phyloP scores from a whole-genome alignment of 2,888 invertebrate species.

The Pyrgus malvae region DNA sequence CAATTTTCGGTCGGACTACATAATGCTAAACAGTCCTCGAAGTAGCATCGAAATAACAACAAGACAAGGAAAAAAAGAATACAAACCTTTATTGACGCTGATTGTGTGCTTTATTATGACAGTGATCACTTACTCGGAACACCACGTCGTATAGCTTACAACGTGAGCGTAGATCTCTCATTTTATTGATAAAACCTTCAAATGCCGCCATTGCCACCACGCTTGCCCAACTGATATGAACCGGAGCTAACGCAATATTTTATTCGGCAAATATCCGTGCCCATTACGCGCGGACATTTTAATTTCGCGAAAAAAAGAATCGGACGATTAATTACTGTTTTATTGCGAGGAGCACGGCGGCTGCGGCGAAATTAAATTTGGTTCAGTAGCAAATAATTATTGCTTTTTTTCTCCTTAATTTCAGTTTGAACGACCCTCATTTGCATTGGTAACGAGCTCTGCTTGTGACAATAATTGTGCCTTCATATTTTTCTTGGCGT shows the following conservation, averaged over 20 bases:
- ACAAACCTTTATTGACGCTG: no score
- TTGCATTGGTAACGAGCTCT: constrained; percentile 27
- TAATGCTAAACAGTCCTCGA: no score
- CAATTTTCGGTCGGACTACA: no score
- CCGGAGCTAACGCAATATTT: constrained; percentile 15
- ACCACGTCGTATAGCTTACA: no score
- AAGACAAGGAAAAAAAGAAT: no score
- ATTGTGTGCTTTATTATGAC: no score
- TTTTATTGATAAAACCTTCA: no score
- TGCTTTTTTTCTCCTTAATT: constrained; percentile 29
- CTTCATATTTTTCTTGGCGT: constrained; percentile 20
- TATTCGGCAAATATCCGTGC: constrained; percentile 20
- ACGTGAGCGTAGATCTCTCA: no score
- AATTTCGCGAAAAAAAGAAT: constrained; percentile 34
- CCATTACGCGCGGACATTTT: constrained; percentile 31
- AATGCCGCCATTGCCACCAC: no score
- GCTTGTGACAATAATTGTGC: constrained; percentile 24
- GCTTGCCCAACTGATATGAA: constrained; percentile 8
- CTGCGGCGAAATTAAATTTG: constrained; percentile 34
- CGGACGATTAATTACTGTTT: constrained; percentile 36
- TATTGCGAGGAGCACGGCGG: constrained; percentile 31
- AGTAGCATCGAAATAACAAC: no score
- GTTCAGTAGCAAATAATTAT: constrained; percentile 38
- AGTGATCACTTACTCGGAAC: no score
- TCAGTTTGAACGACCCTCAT: constrained; percentile 26